A percentile compares a stretch with the other conserved stretches of the same genome.
Evolutionary conservation across 2,113 vertebrate genomes (phyloP).

Genomic region (Oryzias celebensis): DNA sequence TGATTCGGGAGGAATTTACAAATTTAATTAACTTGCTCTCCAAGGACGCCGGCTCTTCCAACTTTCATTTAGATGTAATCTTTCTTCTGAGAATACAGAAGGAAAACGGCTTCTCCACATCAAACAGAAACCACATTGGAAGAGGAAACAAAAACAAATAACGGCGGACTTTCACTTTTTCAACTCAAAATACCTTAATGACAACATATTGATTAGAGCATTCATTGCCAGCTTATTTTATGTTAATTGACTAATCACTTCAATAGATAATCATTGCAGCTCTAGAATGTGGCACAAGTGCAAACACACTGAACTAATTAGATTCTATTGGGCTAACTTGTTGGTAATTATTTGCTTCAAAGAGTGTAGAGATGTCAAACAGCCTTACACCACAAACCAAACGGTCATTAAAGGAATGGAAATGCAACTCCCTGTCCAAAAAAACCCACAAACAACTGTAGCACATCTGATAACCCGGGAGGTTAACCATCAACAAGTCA

Average conservation of each 20-base stretch:
- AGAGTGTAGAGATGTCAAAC: background rate
- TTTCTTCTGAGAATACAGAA: constrained; percentile 59
- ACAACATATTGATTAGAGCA: constrained; percentile 11
- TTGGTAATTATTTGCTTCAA: constrained; percentile 34
- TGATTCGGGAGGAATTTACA: constrained; percentile 62
- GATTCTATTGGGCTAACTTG: constrained; percentile 20
- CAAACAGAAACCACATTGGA: background rate
- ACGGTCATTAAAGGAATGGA: constrained; percentile 6
- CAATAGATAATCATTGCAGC: constrained; percentile 22
- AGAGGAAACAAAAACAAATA: background rate
- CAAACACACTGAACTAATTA: constrained; percentile 28
- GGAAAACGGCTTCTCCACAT: constrained; percentile 15
- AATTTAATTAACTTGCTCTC: constrained; percentile 73
- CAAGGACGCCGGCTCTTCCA: constrained; percentile 54
- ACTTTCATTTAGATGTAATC: constrained; percentile 70
- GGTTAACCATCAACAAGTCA: too few species aligned
- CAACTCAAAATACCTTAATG: background rate
- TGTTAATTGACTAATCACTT: constrained; percentile 23
- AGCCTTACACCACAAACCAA: constrained; percentile 4
- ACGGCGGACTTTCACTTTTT: background rate
- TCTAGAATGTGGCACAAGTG: constrained; percentile 11
- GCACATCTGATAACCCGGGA: too few species aligned
- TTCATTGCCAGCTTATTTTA: constrained; percentile 22
- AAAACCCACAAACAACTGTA: too few species aligned
- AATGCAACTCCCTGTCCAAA: background rate